A percentile compares a stretch with the other conserved stretches of the same genome.
Evolutionary conservation across 2,113 vertebrate species (phyloP).

Genomic region (Canis aureus): DNA sequence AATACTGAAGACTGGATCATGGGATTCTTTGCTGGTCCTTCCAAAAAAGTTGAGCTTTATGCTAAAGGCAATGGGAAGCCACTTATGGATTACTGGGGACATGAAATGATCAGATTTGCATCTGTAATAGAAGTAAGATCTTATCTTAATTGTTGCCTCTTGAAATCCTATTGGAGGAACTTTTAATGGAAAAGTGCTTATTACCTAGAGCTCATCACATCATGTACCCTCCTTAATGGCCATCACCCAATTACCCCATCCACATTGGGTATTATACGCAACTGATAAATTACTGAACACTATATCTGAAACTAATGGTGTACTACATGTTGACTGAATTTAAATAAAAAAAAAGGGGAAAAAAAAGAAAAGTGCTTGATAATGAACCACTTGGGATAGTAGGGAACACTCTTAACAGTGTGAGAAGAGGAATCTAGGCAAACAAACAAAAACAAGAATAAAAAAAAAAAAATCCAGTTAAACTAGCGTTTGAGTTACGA

Average conservation of each 20-base stretch:
- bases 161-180: not conserved
- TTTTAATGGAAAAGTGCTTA: not conserved
- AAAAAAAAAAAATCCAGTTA: not conserved
- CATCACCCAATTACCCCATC: too few relatives aligned
- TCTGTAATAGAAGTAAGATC: not conserved
- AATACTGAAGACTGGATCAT: not conserved
- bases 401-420: not conserved
- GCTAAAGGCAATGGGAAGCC: not conserved
- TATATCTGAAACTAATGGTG: too few relatives aligned
- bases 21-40: not conserved
- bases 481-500: not conserved
- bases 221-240: too few relatives aligned
- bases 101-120: not conserved
- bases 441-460: not conserved
- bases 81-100: not conserved
- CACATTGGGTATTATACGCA: too few relatives aligned
- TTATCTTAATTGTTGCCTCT: not conserved
- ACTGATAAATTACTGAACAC: too few relatives aligned
- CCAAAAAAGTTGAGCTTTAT: not conserved
- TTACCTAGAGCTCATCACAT: too few relatives aligned
- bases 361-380: constrained; percentile 22
- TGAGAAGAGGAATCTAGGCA: constrained; percentile 7
- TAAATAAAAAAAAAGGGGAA: not conserved
- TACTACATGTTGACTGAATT: too few relatives aligned
- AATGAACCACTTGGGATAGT: not conserved